Evolutionary conservation across 2,113 vertebrate genomes (phyloP), one percentile per base, ranked within the genome.

Genomic region (Lepus americanus): DNA sequence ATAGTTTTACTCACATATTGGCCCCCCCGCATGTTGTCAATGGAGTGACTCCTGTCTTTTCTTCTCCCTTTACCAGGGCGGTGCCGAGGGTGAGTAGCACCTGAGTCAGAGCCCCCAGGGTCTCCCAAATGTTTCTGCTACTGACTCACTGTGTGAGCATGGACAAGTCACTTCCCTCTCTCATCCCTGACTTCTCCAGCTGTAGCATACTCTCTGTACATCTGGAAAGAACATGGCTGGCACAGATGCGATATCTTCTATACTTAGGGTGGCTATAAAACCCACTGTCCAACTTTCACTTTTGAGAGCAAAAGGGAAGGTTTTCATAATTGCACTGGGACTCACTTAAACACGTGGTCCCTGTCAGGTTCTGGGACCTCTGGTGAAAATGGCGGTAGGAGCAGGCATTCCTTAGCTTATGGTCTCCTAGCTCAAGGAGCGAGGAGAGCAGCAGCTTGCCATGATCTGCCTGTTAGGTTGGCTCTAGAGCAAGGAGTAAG

Each of bases 91-190:
- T 80, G 84, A 93, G 59, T 22, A 33, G 72, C n/a, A 3, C 5
- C 0, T 93, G 82, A 97, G 84, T 96, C 96, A 96, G 53, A 59
- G 49, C 64, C 81, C 49, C 73, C 51, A 70, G 82, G 49, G 81
- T 87, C 80, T 90, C 92, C 83, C 13, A 22, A 66, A 49, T 51
- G 36, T 51, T 74, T 55, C 77, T 36, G 69, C 51, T 4, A 4
- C 87, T 96, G 96, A 94, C 63, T 94, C 93, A 94, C 67, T 3
- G 1, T 0, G 39, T 51, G 55, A 87, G 72, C 1, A 0, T 23
- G 49, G 93, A 74, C 49, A 29, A 90, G 66, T 70, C 78, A 76
- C 91, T 91, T 96, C 97, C 73, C 85, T 77, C 74, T 49, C 39
- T 67, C 23, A n/a, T 11, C 29, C 39, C 17, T 20, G 4, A 36